Conservation (phyloP, 2,797 vertebrate species). For the Platyrinchus mystaceus region DNA sequence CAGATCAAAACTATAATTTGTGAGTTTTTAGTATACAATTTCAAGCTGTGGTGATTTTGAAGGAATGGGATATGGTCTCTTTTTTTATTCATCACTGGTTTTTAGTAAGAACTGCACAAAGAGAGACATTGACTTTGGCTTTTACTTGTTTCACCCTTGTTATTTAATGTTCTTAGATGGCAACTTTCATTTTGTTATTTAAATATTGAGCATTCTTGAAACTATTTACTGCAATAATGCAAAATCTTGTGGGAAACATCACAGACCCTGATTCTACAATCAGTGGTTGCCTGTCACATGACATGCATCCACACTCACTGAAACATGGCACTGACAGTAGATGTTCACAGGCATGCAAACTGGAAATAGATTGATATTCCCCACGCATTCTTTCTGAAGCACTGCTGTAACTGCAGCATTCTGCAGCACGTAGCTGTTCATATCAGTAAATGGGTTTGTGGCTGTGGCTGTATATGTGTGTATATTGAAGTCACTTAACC, state of each 20-base stretch:
- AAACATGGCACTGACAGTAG: not conserved
- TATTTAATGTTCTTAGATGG: conserved; percentile 62
- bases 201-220: conserved; percentile 35
- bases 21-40: not conserved
- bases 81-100: conserved; percentile 41
- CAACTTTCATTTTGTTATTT: conserved; percentile 18
- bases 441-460: not conserved
- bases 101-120: conserved; percentile 34
- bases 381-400: not conserved
- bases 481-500: not conserved
- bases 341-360: not conserved
- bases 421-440: not conserved
- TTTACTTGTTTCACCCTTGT: conserved; percentile 77
- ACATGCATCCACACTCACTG: not conserved
- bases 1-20: not conserved
- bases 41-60: conserved; percentile 21
- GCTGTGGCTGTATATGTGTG: not conserved
- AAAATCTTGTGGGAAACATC: conserved; percentile 64
- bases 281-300: not conserved
- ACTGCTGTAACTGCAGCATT: not conserved
- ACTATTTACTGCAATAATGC: conserved; percentile 73
- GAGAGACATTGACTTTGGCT: conserved; percentile 49
- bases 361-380: not conserved
- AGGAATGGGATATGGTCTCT: conserved; percentile 75
- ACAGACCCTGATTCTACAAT: not conserved